Base-by-base conservation (phyloP, 2,888 invertebrate genomes). In the Ophion costatus region DNA sequence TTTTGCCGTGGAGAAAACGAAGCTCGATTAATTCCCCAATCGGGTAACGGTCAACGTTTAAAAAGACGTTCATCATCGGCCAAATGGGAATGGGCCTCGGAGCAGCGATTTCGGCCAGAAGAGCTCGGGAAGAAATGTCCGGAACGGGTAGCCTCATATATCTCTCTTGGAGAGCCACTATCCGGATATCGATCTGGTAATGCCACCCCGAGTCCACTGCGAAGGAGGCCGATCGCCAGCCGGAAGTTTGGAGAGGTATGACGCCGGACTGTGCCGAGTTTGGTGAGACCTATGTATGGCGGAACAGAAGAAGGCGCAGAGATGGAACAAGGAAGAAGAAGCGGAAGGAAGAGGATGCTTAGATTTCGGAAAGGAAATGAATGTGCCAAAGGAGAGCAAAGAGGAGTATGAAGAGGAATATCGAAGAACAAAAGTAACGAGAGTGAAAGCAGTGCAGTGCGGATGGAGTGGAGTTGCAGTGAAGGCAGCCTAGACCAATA, bases 131-230 rank as follows among this genome's bases (percentile, higher is more conserved):
- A 51, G 64, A 79, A 79, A 63, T 56, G 64, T 71, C 71, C 64
- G 42, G 64, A 80, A 64, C 64, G 24, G 71, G 71, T 73, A 71
- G 24, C 71, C 42, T 59, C 71, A 38, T 63, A 64, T 73, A 80
- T 64, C 61, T 80, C 29, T 73, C 59, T 29, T 29, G 17, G 10
- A 17, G 33, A 24, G 38, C 71, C 57, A 80, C 66, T 80, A 71
- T 76, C 59, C 59, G 74, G 77, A 81, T 84, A 84, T 84, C 81
- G 84, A 84, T 84, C 74, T 69, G 84, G 74, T 69, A 70, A 81
- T 69, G 77, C 76, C 38, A 63, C 29, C 64, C 56, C 22, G 63
- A 63, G 33, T 33, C 69, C 10, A 70, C 24, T 20, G 63, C 56
- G 70, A 38, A 33, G 64, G 79, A 64, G 20, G 80, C 56, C 84